Base-by-base conservation (phyloP, 2,888 invertebrate genomes). In the Coelogynopora nodosa region DNA sequence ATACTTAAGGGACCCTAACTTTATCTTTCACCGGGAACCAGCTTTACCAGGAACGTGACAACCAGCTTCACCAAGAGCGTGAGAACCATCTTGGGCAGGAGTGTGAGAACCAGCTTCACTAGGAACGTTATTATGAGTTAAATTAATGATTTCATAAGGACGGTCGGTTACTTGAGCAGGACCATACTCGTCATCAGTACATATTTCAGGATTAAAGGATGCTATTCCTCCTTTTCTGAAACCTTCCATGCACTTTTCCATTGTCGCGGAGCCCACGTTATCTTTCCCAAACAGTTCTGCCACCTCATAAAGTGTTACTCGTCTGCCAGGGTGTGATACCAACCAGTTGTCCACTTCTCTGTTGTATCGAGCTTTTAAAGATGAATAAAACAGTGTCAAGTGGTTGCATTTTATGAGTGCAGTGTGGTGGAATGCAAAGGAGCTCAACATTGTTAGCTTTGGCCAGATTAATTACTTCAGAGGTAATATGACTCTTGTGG, bases 401-500 rank as follows among this genome's bases (percentile, higher is more conserved):
- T 10, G 49, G 49, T 49, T 49, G 49, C 49, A 49, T 10, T 5
- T 18, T 10, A 49, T 49, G 49, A 5, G 49, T 49, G 5, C 5
- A 49, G 18, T 49, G 49, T 5, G 49, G 49, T 49, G 49, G 49
- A 10, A 49, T 10, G 18, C 49, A 49, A 18, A 49, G 5, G 5
- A 49, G 5, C 18, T 49, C 49, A 49, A 49, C 18, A 18, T 49
- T 10, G 18, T 49, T 49, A 49, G 5, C 49, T 49, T 85, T 86
- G 13, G 86, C 86, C 74, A 85, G n/a, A 84, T 86, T 30, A n/a
- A 86, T 86, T 1, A 30, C 30, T 1, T 84, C 13, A n/a, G 28
- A 26, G n/a, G 84, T 23, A n/a, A 74, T 23, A 30, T 30, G 30
- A 23, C 30, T 85, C 10, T 82, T 85, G 84, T 86, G 86, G 23